phyloP scores from a whole-genome alignment of 2,797 vertebrate genomes.

The Prunella strophiata region DNA sequence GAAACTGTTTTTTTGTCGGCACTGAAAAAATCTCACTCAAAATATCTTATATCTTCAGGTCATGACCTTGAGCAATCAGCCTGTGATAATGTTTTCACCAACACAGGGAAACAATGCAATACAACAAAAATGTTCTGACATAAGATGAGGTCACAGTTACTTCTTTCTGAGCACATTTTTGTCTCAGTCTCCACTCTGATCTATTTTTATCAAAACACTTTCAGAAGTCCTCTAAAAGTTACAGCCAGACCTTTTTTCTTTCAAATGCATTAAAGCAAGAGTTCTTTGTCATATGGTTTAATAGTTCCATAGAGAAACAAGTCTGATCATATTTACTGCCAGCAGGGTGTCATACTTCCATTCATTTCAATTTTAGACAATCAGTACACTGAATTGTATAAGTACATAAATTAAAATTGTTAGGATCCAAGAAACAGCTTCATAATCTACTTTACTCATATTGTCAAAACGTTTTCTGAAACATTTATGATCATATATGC shows the following conservation, averaged over 20 bases:
- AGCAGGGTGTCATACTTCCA: not conserved
- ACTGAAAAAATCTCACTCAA: not conserved
- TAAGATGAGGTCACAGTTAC: constrained; percentile 7
- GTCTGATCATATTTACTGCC: not conserved
- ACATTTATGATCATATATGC: not conserved
- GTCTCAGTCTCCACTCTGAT: not conserved
- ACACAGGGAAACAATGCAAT: not conserved
- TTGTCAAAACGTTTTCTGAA: not conserved
- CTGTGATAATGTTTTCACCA: constrained; percentile 7
- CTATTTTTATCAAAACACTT: constrained; percentile 28
- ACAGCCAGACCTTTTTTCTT: not conserved
- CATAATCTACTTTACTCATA: not conserved
- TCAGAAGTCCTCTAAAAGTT: constrained; percentile 18
- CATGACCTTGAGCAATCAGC: not conserved
- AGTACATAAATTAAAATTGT: not conserved
- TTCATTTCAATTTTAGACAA: not conserved
- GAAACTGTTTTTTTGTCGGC: not conserved
- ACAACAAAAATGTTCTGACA: constrained; percentile 15
- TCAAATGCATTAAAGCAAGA: not conserved
- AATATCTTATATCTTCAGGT: not conserved
- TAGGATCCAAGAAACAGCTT: not conserved
- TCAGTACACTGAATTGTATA: not conserved
- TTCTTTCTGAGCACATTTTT: constrained; percentile 3
- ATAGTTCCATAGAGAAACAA: not conserved
- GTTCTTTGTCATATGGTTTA: not conserved